Conservation (phyloP, 2,888 invertebrate species). For the Drosophila peninsularis region DNA sequence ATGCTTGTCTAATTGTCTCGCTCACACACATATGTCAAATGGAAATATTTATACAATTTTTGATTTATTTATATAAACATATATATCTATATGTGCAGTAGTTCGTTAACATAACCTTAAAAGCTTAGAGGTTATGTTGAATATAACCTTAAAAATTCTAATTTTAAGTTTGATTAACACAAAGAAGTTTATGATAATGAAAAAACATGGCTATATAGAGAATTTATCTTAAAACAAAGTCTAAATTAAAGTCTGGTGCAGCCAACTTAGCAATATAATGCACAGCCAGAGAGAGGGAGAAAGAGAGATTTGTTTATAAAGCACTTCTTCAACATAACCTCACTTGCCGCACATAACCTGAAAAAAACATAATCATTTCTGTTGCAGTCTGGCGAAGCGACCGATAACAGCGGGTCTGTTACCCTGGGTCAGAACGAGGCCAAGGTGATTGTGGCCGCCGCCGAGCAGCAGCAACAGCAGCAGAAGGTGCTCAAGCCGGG, state of each 20-base stretch:
- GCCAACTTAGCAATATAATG: no score
- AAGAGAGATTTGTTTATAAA: neutral
- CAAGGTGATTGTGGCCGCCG: slow-evolving; percentile 76
- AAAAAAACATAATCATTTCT: slow-evolving; percentile 3
- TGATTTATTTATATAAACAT: no score
- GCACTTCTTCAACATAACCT: slow-evolving; percentile 6
- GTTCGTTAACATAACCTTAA: neutral
- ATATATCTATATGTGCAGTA: no score
- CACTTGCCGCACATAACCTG: slow-evolving; percentile 18
- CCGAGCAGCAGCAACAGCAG: slow-evolving; percentile 65
- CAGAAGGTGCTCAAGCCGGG: slow-evolving; percentile 74
- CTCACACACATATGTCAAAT: neutral
- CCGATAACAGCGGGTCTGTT: slow-evolving; percentile 82
- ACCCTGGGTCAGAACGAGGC: slow-evolving; percentile 76
- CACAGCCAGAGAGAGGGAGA: neutral
- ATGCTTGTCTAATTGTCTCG: slow-evolving; percentile 7
- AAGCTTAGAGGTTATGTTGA: neutral
- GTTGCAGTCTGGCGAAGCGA: slow-evolving; percentile 62
- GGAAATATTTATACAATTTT: neutral
- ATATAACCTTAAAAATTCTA: neutral
- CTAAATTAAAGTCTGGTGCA: no score
- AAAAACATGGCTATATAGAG: no score
- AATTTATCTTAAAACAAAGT: no score
- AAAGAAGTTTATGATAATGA: no score
- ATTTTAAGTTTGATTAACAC: no score